Evolutionary conservation across 1,140 invertebrate genomes (phyloP).

Genomic region (Magallana ariakensis): DNA sequence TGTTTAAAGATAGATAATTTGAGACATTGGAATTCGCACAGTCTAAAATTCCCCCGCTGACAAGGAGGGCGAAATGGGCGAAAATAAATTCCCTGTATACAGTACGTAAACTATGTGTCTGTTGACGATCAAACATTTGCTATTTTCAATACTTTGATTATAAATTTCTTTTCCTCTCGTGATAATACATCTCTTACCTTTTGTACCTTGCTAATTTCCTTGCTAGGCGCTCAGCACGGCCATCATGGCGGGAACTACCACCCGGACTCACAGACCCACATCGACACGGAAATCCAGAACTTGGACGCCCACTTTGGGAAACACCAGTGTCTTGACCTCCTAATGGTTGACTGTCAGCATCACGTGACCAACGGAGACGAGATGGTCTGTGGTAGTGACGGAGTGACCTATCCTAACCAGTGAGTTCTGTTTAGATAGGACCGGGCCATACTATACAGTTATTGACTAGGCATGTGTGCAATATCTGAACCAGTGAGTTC

Average conservation of each 20-base stretch:
- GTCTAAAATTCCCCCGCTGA: too few species aligned
- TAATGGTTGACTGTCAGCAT: constrained; percentile 14
- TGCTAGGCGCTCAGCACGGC: constrained; percentile 20
- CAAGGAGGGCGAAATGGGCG: too few species aligned
- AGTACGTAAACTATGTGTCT: too few species aligned
- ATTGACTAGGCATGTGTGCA: too few species aligned
- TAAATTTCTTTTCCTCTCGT: too few species aligned
- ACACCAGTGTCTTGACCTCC: constrained; percentile 35
- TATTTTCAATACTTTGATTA: too few species aligned
- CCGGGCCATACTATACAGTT: background rate
- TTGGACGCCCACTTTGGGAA: constrained; percentile 16
- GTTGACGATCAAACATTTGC: too few species aligned
- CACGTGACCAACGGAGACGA: constrained; percentile 24
- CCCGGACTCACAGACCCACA: background rate
- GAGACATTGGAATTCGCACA: too few species aligned
- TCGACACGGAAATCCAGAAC: background rate
- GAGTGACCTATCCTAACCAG: constrained; percentile 6
- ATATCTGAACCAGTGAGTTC: background rate
- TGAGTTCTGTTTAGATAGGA: background rate
- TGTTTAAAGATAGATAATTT: too few species aligned
- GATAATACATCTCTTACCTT: background rate
- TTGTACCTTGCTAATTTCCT: background rate
- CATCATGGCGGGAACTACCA: background rate
- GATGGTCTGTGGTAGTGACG: constrained; percentile 28
- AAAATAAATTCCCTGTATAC: too few species aligned